phyloP scores from a whole-genome alignment of 1,140 invertebrate species.

The Papilio polyxenes region DNA sequence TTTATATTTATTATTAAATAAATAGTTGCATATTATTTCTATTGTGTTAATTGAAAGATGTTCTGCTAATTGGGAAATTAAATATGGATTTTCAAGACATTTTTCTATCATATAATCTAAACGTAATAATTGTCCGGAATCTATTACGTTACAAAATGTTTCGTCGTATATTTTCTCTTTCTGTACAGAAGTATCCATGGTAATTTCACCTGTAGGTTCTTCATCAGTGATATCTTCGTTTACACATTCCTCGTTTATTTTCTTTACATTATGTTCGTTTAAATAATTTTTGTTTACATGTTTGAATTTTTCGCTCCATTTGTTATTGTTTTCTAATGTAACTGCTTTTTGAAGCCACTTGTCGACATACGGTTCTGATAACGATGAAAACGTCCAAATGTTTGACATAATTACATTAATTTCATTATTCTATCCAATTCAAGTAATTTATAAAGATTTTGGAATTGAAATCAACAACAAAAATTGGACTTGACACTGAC shows the following conservation, averaged over 20 bases:
- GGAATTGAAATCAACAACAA: background rate
- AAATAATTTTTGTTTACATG: constrained; percentile 7
- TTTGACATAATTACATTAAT: constrained; percentile 9
- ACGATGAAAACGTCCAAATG: constrained; percentile 27
- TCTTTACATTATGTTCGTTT: background rate
- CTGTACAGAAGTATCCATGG: background rate
- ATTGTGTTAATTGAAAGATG: constrained; percentile 1
- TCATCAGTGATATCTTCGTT: background rate
- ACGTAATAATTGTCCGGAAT: background rate
- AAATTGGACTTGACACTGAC: background rate
- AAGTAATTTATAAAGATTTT: background rate
- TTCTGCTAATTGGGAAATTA: constrained; percentile 14
- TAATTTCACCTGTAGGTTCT: background rate
- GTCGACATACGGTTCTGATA: constrained; percentile 3
- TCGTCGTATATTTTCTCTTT: background rate
- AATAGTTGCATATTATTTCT: constrained; percentile 19
- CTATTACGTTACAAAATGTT: constrained; percentile 6
- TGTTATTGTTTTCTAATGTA: constrained; percentile 24
- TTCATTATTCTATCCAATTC: too few relatives aligned
- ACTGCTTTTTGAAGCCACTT: constrained; percentile 1
- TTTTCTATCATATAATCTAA: constrained; percentile 25
- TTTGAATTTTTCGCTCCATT: constrained; percentile 37
- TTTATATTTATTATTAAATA: background rate
- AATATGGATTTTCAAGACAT: background rate
- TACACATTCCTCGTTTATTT: background rate